Base-by-base conservation (phyloP, 2,888 invertebrate species). In the Hypomecis atomaria region DNA sequence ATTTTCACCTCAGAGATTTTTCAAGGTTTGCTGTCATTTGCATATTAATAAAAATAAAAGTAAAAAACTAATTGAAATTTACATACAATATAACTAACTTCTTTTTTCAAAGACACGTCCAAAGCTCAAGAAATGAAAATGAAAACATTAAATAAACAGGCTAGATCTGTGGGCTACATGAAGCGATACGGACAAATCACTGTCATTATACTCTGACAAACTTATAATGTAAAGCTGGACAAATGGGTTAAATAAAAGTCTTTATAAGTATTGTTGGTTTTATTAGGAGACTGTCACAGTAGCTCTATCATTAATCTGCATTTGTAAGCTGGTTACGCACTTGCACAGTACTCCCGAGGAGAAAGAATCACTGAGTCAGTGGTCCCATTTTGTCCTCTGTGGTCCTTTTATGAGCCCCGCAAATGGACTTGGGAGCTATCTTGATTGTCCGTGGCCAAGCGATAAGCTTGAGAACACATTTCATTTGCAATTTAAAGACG, bases 401-500 rank as follows among this genome's bases (percentile, higher is more conserved):
- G 73, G 72, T 78, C 79, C 78, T 81, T 84, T 83, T 83, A 78
- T 74, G 74, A 76, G 65, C 73, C 68, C 71, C 74, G 76, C 80
- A 79, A 82, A 81, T 78, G 78, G 79, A 74, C 77, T 73, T 72
- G 70, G 66, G 67, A 70, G 66, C 69, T 78, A 83, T 81, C 81
- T 81, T 80, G 82, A 86, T 86, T 78, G 76, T 72, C 75, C 77
- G 76, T 78, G 62, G 73, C 78, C 69, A 76, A 76, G 77, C 79
- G 83, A 83, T 86, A 82, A 82, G 79, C 82, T 77, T 79, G 77
- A 81, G 83, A 83, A 82, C 78, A 81, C 76, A 78, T 83, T 82
- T 79, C 78, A 81, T 85, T 82, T 82, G 79, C 78, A 78, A 82
- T 82, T 79, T 78, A 75, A 67, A 75, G 78, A 71, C 64, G 68